A percentile compares a stretch with the other conserved stretches of the same genome.
These are phyloP conservation scores for Euwallacea similis DNA, from an alignment of 1,140 invertebrate genomes.

Conservation along the genomic window DNA sequence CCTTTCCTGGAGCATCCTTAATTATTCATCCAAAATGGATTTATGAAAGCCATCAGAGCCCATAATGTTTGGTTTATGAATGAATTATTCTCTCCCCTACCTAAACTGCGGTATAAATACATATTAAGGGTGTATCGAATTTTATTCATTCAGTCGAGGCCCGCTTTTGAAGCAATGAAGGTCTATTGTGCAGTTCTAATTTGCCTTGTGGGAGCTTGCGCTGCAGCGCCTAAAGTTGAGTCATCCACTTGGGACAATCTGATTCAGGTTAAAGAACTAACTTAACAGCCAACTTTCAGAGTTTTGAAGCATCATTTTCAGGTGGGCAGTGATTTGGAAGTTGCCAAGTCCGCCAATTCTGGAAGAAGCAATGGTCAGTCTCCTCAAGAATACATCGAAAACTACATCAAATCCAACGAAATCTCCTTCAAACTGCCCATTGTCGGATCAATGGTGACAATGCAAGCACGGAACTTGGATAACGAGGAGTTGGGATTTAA, in stretches of 20 bases:
- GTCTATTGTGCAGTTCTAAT: slow-evolving; percentile 10
- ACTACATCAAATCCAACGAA: slow-evolving; percentile 72
- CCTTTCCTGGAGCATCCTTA: slow-evolving; percentile 26
- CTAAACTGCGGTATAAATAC: slow-evolving; percentile 36
- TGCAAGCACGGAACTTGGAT: slow-evolving; percentile 72
- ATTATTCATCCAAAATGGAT: neutral
- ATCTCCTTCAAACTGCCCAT: slow-evolving; percentile 72
- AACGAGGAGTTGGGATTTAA: slow-evolving; percentile 71
- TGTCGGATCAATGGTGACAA: slow-evolving; percentile 68
- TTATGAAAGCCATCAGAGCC: slow-evolving; percentile 4
- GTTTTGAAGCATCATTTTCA: slow-evolving; percentile 16
- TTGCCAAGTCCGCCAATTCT: slow-evolving; percentile 66
- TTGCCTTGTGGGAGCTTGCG: slow-evolving; percentile 14
- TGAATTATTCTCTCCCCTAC: slow-evolving; percentile 21
- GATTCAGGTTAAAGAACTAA: slow-evolving; percentile 11
- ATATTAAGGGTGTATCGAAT: slow-evolving; percentile 26
- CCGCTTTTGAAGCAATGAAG: slow-evolving; percentile 11
- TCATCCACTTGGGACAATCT: slow-evolving; percentile 31
- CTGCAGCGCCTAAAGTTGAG: slow-evolving; percentile 32
- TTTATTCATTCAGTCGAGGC: slow-evolving; percentile 23
- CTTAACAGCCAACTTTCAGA: neutral
- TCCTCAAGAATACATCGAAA: slow-evolving; percentile 68
- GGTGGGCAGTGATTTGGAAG: slow-evolving; percentile 67
- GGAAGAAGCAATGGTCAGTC: slow-evolving; percentile 59
- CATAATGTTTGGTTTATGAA: slow-evolving; percentile 11